Evolutionary conservation across 1,140 invertebrate species (phyloP), one percentile per base, ranked within the genome.

Genomic region (Nilaparvata lugens): DNA sequence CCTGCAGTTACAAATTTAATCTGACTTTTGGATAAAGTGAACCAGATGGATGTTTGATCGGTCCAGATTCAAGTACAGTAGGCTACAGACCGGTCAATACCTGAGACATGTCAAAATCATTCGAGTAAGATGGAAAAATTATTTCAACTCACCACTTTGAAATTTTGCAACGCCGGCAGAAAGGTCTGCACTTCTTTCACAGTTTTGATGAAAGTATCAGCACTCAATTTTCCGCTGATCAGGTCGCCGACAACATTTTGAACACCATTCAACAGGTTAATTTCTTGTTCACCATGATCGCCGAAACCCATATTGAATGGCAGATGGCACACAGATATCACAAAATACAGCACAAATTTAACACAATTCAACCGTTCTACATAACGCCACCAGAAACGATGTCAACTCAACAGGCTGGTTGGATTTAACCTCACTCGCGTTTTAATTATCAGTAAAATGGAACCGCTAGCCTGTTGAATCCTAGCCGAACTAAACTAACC

Each of bases 71-170:
- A 28, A 28, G 3, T 7, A 28, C 7, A 28, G 25, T 7, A 28
- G 25, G 25, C 7, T 28, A 28, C 7, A n/a, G n/a, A n/a, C n/a
- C n/a, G n/a, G n/a, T n/a, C n/a, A 7, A 28, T 28, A 28, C 3
- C 25, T 7, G 25, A 3, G 7, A 28, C 3, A 7, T 28, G 7
- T 7, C 3, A 35, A 35, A 35, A 35, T 35, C 2, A 11, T 28
- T 28, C 25, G 25, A 28, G 31, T 11, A 4, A 2, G 31, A 35
- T 6, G 7, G 31, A 23, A 55, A 23, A n/a, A n/a, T n/a, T 38
- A 38, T 25, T 61, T 25, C n/a, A 28, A 66, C 74, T 62, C 72
- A 78, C 76, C 74, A 78, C 75, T 77, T 77, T 78, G 60, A 77
- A 73, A 58, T 74, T 74, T 62, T 74, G 73, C 16, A 78, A 70